Base-by-base conservation (phyloP, 2,113 vertebrate genomes). In the Psilopogon haemacephalus region DNA sequence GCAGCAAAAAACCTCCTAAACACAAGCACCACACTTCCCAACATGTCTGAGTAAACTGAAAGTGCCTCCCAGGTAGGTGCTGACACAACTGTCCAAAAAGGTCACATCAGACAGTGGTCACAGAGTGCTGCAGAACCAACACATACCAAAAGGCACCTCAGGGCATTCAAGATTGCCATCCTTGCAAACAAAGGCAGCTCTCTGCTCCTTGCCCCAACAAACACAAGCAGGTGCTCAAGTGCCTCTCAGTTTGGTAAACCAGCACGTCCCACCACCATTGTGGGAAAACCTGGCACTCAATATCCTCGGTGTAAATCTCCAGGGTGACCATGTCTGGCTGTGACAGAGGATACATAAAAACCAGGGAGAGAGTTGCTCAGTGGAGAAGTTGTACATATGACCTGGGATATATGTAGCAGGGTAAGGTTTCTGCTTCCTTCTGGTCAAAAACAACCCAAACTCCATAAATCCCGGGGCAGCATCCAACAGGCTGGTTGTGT, bases 401-500 rank as follows among this genome's bases (percentile, higher is more conserved):
- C 8, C 0, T 1, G 50, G 13, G 63, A 23, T 8, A 10, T 24
- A 9, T 6, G 14, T 13, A 12, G 6, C 4, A 4, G 19, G 19
- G 44, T 12, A 70, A 52, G n/a, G n/a, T 52, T 24, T 46, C 58
- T 40, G 27, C 60, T 72, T 67, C 26, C 24, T 84, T 75, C 65
- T 55, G 26, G 38, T 77, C 30, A 42, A 65, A 13, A 85, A 19
- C 42, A 80, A 12, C 6, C 42, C 2, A 54, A 58, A 63, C 33
- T 19, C 50, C 50, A 63, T 48, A 19, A 71, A 26, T n/a, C 27
- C 21, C 10, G 12, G 7, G 21, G 26, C 5, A 55, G 86, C 1
- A 1, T 19, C 26, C 54, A 63, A 42, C 52, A 52, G 16, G 42
- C 9, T 0, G 2, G 38, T 33, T 0, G 0, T 18, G 20, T 8